Conservation (phyloP, 1,140 invertebrate genomes). For the Oncopeltus fasciatus region DNA sequence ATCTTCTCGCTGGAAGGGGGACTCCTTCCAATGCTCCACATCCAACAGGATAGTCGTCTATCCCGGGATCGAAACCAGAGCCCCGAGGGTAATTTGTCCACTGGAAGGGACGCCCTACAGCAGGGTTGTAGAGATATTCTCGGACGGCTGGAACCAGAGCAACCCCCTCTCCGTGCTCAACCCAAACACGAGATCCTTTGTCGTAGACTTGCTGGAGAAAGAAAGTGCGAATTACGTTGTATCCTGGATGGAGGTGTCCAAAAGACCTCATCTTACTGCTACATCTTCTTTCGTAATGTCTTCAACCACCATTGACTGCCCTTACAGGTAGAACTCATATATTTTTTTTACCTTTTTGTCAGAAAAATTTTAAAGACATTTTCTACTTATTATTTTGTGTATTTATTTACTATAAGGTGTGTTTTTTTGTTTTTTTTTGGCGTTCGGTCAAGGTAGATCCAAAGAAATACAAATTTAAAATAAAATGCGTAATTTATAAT, state of each 20-base stretch:
- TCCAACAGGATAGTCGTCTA: constrained; percentile 60
- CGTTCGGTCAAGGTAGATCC: too few species aligned
- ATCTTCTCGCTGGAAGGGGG: constrained; percentile 19
- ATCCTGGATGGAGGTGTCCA: constrained; percentile 64
- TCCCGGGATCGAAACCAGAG: constrained; percentile 35
- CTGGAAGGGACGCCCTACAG: constrained; percentile 25
- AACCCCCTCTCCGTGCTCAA: constrained; percentile 21
- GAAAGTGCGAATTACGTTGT: constrained; percentile 54
- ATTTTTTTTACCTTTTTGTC: too few species aligned
- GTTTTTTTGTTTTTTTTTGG: too few species aligned
- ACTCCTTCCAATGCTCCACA: constrained; percentile 41
- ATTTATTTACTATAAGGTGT: too few species aligned
- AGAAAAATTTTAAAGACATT: too few species aligned
- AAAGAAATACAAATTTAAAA: too few species aligned
- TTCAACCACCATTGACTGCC: constrained; percentile 45
- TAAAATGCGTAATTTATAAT: too few species aligned
- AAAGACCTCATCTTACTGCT: constrained; percentile 40
- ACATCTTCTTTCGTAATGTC: constrained; percentile 41
- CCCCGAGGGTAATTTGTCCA: constrained; percentile 51
- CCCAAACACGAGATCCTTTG: constrained; percentile 38
- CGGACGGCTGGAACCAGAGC: constrained; percentile 50
- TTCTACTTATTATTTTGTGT: too few species aligned
- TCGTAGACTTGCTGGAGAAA: constrained; percentile 52
- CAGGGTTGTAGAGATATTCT: constrained; percentile 46
- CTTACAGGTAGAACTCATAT: constrained; percentile 40